phyloP scores from a whole-genome alignment of 2,797 vertebrate species.

The Rhinella marina region DNA sequence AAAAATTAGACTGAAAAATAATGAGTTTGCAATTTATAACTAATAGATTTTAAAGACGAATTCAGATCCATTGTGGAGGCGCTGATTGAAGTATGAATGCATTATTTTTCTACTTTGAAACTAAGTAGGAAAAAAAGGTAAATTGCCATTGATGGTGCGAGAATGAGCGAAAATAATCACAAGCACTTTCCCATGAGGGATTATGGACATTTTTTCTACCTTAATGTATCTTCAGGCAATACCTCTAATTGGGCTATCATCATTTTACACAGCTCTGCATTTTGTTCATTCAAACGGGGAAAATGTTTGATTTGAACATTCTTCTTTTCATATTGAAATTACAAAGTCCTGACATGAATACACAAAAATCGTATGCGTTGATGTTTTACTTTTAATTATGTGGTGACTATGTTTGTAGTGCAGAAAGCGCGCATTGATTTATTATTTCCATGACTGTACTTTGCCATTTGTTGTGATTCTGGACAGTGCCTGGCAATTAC shows the following conservation, averaged over 20 bases:
- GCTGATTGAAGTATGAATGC: constrained; percentile 16
- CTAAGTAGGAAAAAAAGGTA: constrained; percentile 27
- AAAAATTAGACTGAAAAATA: not conserved
- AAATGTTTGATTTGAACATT: constrained; percentile 59
- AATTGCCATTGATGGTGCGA: constrained; percentile 17
- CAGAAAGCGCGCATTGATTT: constrained; percentile 50
- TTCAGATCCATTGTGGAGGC: not conserved
- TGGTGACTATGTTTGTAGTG: constrained; percentile 50
- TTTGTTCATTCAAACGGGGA: constrained; percentile 46
- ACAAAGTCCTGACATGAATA: constrained; percentile 51
- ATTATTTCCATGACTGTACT: constrained; percentile 56
- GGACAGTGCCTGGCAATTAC: constrained; percentile 26
- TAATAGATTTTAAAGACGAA: constrained; percentile 14
- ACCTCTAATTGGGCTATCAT: constrained; percentile 56
- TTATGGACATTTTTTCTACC: constrained; percentile 35
- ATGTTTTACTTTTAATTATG: constrained; percentile 59
- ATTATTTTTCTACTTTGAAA: constrained; percentile 30
- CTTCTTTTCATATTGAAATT: constrained; percentile 56
- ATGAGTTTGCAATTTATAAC: not conserved
- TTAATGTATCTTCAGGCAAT: constrained; percentile 55
- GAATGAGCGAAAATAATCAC: constrained; percentile 48
- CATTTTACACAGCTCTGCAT: constrained; percentile 37
- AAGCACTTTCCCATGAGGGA: constrained; percentile 46
- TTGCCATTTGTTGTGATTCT: constrained; percentile 54
- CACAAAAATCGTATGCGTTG: constrained; percentile 37